phyloP scores from a whole-genome alignment of 1,140 invertebrate species.

The Caenorhabditis tropicalis region DNA sequence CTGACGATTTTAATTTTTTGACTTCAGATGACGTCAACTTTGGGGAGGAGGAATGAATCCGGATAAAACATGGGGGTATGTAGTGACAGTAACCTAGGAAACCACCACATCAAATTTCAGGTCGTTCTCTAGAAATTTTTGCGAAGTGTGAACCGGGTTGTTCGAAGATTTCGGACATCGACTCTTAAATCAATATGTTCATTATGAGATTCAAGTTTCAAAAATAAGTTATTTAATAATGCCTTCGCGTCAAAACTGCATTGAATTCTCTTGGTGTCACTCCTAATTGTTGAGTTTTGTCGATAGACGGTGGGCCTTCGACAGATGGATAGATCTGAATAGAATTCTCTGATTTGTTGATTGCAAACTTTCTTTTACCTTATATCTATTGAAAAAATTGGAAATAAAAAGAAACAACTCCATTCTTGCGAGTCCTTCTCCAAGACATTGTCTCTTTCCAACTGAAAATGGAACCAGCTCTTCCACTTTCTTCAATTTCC shows the following conservation, averaged over 20 bases:
- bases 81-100: too few species aligned
- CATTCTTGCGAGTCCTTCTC: slow-evolving; percentile 86
- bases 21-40: too few species aligned
- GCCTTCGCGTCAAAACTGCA: neutral
- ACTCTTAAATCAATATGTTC: too few species aligned
- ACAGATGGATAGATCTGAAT: neutral
- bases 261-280: neutral
- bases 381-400: slow-evolving; percentile 82
- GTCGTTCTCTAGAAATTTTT: too few species aligned
- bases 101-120: too few species aligned
- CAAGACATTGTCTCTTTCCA: slow-evolving; percentile 84
- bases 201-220: neutral
- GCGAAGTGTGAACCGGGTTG: too few species aligned
- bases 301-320: neutral
- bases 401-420: slow-evolving; percentile 89
- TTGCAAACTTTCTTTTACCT: neutral
- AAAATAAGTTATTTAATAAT: neutral
- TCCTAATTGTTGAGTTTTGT: neutral
- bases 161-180: too few species aligned
- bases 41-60: too few species aligned
- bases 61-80: too few species aligned
- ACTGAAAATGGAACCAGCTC: slow-evolving; percentile 89
- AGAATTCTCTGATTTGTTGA: neutral
- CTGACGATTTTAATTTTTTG: too few species aligned
- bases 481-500: slow-evolving; percentile 78